A percentile compares a stretch with the other conserved stretches of the same genome.
Evolutionary conservation across 2,797 vertebrate species (phyloP).

Genomic region (Arremon aurantiirostris): DNA sequence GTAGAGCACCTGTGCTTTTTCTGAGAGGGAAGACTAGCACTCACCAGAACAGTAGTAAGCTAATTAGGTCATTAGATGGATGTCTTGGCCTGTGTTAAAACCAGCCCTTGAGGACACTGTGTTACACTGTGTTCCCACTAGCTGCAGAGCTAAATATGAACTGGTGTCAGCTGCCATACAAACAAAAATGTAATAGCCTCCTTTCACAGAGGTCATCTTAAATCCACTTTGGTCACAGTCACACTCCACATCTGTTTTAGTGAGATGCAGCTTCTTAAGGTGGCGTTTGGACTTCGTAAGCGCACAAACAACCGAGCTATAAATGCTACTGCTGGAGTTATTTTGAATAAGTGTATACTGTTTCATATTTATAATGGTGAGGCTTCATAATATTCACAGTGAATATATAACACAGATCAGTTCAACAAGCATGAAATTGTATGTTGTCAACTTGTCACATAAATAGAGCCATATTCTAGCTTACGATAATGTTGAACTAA

Average conservation of each 20-base stretch:
- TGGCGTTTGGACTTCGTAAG: slow-evolving; percentile 71
- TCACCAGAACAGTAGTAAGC: slow-evolving; percentile 60
- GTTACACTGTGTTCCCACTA: slow-evolving; percentile 77
- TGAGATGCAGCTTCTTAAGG: slow-evolving; percentile 73
- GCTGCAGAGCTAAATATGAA: slow-evolving; percentile 78
- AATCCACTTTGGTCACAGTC: slow-evolving; percentile 77
- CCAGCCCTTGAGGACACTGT: slow-evolving; percentile 76
- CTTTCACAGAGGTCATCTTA: slow-evolving; percentile 77
- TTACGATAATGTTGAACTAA: slow-evolving; percentile 76
- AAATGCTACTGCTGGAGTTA: slow-evolving; percentile 77
- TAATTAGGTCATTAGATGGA: slow-evolving; percentile 74
- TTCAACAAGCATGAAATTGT: slow-evolving; percentile 85
- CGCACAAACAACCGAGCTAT: slow-evolving; percentile 71
- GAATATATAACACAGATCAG: slow-evolving; percentile 82
- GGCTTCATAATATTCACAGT: slow-evolving; percentile 77
- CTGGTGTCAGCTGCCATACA: slow-evolving; percentile 80
- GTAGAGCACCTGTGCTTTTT: slow-evolving; percentile 20
- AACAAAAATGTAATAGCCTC: slow-evolving; percentile 75
- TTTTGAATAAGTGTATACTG: slow-evolving; percentile 81
- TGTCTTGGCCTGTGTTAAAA: slow-evolving; percentile 76
- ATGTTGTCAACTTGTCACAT: slow-evolving; percentile 83
- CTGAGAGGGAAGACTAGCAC: background rate
- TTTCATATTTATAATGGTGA: slow-evolving; percentile 82
- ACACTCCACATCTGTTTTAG: slow-evolving; percentile 81
- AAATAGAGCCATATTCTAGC: slow-evolving; percentile 79